Evolutionary conservation across 1,140 invertebrate species (phyloP), one percentile per base, ranked within the genome.

Genomic region (Arion vulgaris): DNA sequence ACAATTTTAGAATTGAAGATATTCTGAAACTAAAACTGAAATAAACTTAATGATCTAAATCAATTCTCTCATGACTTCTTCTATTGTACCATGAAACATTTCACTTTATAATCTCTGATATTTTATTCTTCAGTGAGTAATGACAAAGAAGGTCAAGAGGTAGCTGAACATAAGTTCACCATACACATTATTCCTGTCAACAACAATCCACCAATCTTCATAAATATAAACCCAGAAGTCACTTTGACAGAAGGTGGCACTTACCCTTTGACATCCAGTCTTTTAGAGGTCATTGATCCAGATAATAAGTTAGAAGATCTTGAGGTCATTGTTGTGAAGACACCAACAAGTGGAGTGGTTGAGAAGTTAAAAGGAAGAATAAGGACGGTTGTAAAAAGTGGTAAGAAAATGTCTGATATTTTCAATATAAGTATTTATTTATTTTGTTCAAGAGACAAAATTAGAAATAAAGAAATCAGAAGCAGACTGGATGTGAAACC

Each of bases 171-270:
- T 53, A 84, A 78, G 77, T 91, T 91, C 78, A 85, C 81, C 11
- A 89, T 91, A 19, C 68, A 80, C 36, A 82, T 91, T 1, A 45
- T 87, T 17, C 90, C 90, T n/a, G 88, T 90, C 13, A 89, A 90
- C 80, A 90, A 89, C 82, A 84, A 81, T 26, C 85, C 87, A 45
- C 89, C 90, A 0, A 39, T 41, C 23, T 87, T 89, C 73, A 38
- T 71, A 0, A 68, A 84, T 32, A 57, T 84, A 1, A 76, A 79
- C 75, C 83, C 86, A n/a, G 57, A 82, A 4, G n/a, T 91, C 0
- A 85, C 80, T n/a, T 84, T 90, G n/a, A 32, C 86, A 32, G 79
- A 87, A 69, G 83, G 86, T n/a, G 84, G 86, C 19, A 78, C n/a
- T 23, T 79, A 81, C 36, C 85, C 85, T 45, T 32, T 90, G 2